Conservation (phyloP, 2,888 invertebrate species). For the Miltochrista miniata region DNA sequence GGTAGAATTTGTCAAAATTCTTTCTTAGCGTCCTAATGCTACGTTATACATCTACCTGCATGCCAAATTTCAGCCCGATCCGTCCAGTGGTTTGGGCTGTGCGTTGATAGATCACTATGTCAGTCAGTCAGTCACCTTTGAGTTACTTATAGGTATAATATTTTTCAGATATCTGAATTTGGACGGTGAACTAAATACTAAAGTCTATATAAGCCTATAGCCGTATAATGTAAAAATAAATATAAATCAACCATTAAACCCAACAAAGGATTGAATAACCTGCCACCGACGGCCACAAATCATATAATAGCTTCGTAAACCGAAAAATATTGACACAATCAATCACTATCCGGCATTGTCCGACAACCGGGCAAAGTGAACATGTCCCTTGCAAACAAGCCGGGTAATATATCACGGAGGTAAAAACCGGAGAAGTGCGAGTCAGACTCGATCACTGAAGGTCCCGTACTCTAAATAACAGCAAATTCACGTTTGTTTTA, state of each 20-base stretch:
- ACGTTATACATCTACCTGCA: no score
- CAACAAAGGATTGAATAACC: conserved; percentile 38
- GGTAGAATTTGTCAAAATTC: no score
- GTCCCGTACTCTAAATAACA: no score
- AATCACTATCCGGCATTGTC: conserved; percentile 55
- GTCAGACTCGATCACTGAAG: no score
- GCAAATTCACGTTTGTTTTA: no score
- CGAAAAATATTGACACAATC: conserved; percentile 53
- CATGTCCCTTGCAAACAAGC: conserved; percentile 40
- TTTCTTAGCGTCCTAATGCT: no score
- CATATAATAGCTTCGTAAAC: conserved; percentile 36
- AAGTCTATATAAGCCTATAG: not conserved
- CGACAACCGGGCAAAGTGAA: conserved; percentile 46
- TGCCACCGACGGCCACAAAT: conserved; percentile 39
- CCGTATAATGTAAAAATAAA: no score
- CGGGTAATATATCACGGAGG: conserved; percentile 45
- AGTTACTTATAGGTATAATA: not conserved
- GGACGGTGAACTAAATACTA: not conserved
- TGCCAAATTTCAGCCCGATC: no score
- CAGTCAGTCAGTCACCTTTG: no score
- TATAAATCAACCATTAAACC: conserved; percentile 24
- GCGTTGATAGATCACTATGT: no score
- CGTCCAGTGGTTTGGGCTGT: no score
- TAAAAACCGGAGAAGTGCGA: no score
- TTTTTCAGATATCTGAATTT: not conserved